phyloP scores from a whole-genome alignment of 2,888 invertebrate genomes.

The Geotrupes spiniger region DNA sequence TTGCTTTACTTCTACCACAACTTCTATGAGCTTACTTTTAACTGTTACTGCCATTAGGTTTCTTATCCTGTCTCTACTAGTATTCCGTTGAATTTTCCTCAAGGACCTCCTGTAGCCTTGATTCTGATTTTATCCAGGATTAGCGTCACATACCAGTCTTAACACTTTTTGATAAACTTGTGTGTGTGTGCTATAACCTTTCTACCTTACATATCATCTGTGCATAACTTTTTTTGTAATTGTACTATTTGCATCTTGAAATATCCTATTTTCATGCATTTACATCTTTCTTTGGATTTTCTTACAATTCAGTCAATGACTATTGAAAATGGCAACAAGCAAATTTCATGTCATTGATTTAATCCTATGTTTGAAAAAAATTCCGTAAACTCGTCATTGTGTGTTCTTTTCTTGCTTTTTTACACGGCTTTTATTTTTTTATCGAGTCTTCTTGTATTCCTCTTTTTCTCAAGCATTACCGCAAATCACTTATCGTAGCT shows the following conservation, averaged over 20 bases:
- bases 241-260: background rate
- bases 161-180: no score
- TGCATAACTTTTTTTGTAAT: no score
- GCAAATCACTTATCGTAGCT: background rate
- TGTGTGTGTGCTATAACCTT: no score
- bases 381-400: conserved; percentile 4
- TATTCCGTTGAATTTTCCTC: conserved; percentile 9
- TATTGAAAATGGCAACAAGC: no score
- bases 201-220: no score
- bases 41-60: conserved; percentile 7
- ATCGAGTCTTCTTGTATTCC: conserved; percentile 10
- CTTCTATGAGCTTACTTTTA: conserved; percentile 26
- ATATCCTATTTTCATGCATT: conserved; percentile 4
- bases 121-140: conserved; percentile 12
- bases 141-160: background rate
- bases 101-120: conserved; percentile 8
- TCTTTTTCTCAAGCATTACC: conserved; percentile 11
- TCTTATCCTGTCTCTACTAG: conserved; percentile 9
- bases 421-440: conserved; percentile 7
- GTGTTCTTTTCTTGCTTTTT: conserved; percentile 11
- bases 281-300: conserved; percentile 8
- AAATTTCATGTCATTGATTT: conserved; percentile 1
- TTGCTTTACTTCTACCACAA: conserved; percentile 8
- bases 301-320: background rate
- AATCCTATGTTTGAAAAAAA: conserved; percentile 10